Base-by-base conservation (phyloP, 2,888 invertebrate species). In the Oegoconia quadripuncta region DNA sequence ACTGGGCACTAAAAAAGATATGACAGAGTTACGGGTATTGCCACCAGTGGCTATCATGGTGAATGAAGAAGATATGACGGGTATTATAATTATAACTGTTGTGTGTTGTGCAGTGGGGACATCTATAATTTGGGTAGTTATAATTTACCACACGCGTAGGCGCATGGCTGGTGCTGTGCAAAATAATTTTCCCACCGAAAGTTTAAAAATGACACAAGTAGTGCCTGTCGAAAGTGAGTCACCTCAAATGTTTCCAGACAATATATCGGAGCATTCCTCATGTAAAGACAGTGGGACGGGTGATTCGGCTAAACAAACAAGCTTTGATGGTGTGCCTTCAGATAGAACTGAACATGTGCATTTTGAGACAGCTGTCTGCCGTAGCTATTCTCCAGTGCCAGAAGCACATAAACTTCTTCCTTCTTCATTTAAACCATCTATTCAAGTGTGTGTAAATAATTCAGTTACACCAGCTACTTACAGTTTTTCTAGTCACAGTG, bases 41-140 rank as follows among this genome's bases (percentile, higher is more conserved):
- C 91, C 93, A 52, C 82, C 81, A 35, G 78, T 83, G 15, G 77
- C 81, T 27, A 88, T 89, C 43, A 87, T 89, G 72, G 89, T 90
- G 0, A 84, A 89, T 60, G 92, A 93, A 62, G 92, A 93, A 61
- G 94, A 95, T 55, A 94, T 95, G 81, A 91, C 95, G 42, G 95
- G 96, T 37, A 93, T 97, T 48, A 93, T 97, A 52, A 92, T 97
- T 62, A 95, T 97, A 54, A 95, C 95, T 3, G 93, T 96, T 0
- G 95, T 96, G 26, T 95, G 95, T 74, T 95, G 97, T 79, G 94
- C 97, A 36, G 95, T 97, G 11, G 93, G 93, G n/a, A 97, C 97
- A 5, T 96, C 96, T 1, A 90, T 95, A 11, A 91, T 96, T 36
- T 97, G 97, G 97, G 95, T 97, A 33, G 92, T 96, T 38, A 95